phyloP scores from a whole-genome alignment of 2,888 invertebrate genomes.

The Steinernema scapterisci region DNA sequence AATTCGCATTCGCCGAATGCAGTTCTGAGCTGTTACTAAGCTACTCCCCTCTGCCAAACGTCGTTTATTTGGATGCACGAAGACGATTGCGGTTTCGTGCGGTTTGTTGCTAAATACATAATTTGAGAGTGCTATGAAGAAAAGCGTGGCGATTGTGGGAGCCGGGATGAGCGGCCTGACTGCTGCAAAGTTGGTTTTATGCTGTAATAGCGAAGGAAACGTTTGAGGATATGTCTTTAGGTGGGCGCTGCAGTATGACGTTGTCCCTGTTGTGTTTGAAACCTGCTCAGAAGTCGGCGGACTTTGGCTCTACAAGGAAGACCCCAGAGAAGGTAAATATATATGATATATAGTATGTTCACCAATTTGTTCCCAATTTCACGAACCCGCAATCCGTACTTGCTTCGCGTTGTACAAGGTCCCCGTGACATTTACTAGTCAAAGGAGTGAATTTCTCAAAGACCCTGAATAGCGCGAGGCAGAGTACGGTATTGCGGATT shows the following conservation, averaged over 20 bases:
- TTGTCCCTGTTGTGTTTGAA: slow-evolving; percentile 1
- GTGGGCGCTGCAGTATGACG: not conserved
- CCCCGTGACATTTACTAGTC: no score
- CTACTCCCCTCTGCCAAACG: not conserved
- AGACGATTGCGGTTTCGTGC: no score
- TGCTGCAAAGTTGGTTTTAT: not conserved
- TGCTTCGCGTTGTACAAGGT: no score
- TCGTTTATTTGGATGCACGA: not conserved
- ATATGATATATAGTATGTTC: not conserved
- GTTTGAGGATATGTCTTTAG: not conserved
- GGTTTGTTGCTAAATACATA: not conserved
- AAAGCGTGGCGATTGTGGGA: slow-evolving; percentile 11
- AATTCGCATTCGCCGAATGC: not conserved
- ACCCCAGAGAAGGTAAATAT: not conserved
- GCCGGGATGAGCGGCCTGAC: slow-evolving; percentile 10
- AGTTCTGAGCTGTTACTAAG: not conserved
- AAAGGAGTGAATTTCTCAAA: no score
- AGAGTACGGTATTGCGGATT: no score
- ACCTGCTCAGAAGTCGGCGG: not conserved
- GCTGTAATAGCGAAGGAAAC: not conserved
- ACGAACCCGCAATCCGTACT: no score
- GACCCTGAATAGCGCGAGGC: no score
- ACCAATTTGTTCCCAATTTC: no score
- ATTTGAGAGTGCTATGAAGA: not conserved
- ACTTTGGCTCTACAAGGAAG: slow-evolving; percentile 2